Percentiles rank a stretch among this genome's conserved stretches.
Conservation (phyloP, 2,113 vertebrate genomes). For the Phocoena sinus region DNA sequence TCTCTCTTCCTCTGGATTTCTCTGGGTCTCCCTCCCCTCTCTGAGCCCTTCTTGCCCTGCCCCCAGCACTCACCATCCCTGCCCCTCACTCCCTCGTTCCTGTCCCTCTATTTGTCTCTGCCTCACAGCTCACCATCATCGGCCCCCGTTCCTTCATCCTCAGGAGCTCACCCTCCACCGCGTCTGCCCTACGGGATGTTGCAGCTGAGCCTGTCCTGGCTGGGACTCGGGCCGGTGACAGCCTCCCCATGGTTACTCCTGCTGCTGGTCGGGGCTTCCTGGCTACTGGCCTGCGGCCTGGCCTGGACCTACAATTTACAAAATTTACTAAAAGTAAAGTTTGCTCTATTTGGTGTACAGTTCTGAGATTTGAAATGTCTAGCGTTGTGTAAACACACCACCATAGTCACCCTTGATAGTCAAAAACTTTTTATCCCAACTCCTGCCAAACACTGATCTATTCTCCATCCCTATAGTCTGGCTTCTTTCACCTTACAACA, state of each 20-base stretch:
- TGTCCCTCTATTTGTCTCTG: fast-evolving
- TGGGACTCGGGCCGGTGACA: not conserved
- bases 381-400: not conserved
- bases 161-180: not conserved
- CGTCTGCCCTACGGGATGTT: not conserved
- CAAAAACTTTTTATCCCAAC: not conserved
- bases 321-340: not conserved
- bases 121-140: not conserved
- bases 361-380: not conserved
- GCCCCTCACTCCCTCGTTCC: not conserved
- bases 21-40: not conserved
- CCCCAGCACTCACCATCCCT: not conserved
- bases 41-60: no score
- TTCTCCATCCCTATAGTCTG: not conserved
- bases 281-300: not conserved
- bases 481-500: not conserved
- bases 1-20: not conserved
- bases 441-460: not conserved
- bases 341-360: not conserved
- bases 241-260: constrained; percentile 40
- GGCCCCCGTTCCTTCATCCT: fast-evolving
- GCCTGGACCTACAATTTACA: constrained; percentile 1
- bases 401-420: not conserved
- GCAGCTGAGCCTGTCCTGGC: not conserved
- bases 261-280: not conserved